Evolutionary conservation across 2,888 invertebrate species (phyloP).

Genomic region (Sesamia inferens): DNA sequence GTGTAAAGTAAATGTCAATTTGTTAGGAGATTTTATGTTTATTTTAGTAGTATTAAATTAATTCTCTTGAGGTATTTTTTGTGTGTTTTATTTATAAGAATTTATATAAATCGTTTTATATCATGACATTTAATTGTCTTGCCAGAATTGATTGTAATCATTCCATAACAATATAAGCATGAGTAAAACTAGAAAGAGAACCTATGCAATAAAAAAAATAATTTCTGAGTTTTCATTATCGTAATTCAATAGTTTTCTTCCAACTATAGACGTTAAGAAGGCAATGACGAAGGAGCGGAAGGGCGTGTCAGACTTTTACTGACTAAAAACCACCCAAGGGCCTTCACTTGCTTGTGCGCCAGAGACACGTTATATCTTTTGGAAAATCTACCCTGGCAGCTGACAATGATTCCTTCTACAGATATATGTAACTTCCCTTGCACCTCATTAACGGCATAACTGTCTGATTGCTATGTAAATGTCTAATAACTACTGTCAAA

Average conservation of each 20-base stretch:
- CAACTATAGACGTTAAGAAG: background rate
- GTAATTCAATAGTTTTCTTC: background rate
- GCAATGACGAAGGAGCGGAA: no score
- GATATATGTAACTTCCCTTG: no score
- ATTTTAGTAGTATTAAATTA: slow-evolving; percentile 33
- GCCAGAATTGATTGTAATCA: background rate
- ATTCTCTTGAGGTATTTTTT: background rate
- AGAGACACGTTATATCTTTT: no score
- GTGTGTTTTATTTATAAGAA: background rate
- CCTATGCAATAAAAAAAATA: background rate
- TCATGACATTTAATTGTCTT: background rate
- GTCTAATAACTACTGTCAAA: no score
- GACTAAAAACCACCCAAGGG: no score
- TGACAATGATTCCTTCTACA: no score
- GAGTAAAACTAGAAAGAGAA: background rate
- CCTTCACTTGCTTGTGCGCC: no score
- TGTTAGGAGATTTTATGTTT: slow-evolving; percentile 50
- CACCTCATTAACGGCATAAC: no score
- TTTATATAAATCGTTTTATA: background rate
- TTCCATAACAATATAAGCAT: background rate
- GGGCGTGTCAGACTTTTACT: no score
- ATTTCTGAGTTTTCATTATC: background rate
- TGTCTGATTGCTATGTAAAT: no score
- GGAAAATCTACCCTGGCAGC: no score
- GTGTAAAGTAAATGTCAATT: slow-evolving; percentile 63